Evolutionary conservation across 2,113 vertebrate genomes (phyloP), one percentile per base, ranked within the genome.

Genomic region (Pedionomus torquatus): DNA sequence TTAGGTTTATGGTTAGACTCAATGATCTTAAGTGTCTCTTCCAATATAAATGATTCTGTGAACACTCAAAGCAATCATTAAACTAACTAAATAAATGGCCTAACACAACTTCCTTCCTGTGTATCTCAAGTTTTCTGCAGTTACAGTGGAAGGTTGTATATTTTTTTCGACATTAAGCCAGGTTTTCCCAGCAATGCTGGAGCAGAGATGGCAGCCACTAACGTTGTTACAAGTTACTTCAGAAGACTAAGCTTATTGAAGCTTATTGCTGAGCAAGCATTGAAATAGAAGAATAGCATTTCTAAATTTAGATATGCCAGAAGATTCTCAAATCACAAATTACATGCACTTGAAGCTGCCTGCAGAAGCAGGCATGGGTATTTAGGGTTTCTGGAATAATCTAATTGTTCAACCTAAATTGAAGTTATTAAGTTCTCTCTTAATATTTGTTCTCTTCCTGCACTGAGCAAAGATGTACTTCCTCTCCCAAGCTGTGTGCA

Each of bases 61-160:
- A 86, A 68, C 13, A 71, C 35, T 89, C 0, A 2, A 68, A 83
- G 17, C 8, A 74, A 63, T 10, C 4, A 65, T 33, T 60, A 3
- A 0, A 25, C 51, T 24, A 23, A 20, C 5, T 17, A 46, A 68
- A 15, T 35, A 23, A 20, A 20, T 1, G 0, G 28, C 12, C 25
- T 76, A 64, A 74, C 5, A 48, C 10, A n/a, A 17, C 25, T 63
- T 54, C 46, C 9, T 51, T 84, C 31, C 17, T 5, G 7, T 7
- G 3, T 71, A 61, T 58, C n/a, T 58, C n/a, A 60, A 12, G 44
- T 55, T 55, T 80, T 60, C 48, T 33, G 48, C 30, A 92, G 44
- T 24, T 64, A 48, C 1, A 0, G 23, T 19, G 31, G 51, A 77
- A 75, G 7, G 14, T 57, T 0, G 0, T 18, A 0, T 7, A 11